These are phyloP conservation scores for Bombus huntii DNA, from an alignment of 1,140 invertebrate species.

Conservation along the genomic window DNA sequence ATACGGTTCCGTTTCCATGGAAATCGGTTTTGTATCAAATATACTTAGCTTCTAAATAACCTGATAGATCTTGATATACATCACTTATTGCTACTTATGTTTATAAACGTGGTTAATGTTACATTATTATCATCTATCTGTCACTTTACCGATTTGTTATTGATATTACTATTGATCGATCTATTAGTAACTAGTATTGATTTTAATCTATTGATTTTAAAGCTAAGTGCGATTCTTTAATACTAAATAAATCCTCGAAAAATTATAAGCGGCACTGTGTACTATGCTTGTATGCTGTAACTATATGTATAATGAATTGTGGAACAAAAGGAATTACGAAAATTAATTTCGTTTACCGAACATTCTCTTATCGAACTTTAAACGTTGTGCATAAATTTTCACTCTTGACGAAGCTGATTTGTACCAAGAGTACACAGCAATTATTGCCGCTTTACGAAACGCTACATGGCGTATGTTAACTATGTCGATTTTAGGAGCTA, in stretches of 20 bases:
- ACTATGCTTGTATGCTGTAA: background rate
- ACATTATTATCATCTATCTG: background rate
- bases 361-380: background rate
- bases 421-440: background rate
- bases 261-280: background rate
- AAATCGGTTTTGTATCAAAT: background rate
- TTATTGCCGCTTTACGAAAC: background rate
- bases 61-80: background rate
- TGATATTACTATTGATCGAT: background rate
- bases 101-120: background rate
- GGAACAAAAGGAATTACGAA: no score
- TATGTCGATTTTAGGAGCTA: background rate
- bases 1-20: background rate
- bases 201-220: background rate
- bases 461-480: background rate
- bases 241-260: background rate
- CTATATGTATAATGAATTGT: background rate
- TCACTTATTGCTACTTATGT: background rate
- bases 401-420: background rate
- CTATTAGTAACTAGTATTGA: background rate
- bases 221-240: background rate
- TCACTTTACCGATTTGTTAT: background rate
- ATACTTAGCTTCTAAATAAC: background rate
- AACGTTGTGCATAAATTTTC: background rate
- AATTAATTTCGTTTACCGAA: background rate